phyloP scores from a whole-genome alignment of 2,113 vertebrate genomes.

The Cairina moschata region DNA sequence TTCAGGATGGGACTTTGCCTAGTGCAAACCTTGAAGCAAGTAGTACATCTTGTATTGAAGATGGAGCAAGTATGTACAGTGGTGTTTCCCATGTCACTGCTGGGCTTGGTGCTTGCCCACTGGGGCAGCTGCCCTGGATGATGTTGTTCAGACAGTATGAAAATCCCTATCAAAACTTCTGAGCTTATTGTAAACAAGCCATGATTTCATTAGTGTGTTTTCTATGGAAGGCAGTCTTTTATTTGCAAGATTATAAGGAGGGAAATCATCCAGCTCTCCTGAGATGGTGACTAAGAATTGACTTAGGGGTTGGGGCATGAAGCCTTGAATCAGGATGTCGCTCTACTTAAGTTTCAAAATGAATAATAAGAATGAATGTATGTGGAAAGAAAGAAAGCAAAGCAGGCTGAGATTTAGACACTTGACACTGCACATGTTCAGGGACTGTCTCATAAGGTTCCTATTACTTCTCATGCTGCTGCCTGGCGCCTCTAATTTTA shows the following conservation, averaged over 20 bases:
- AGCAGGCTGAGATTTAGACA: not conserved
- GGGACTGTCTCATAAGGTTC: not conserved
- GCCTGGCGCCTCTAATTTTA: not conserved
- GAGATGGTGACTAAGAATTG: not conserved
- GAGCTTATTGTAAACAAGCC: not conserved
- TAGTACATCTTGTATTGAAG: not conserved
- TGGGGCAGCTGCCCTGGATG: not conserved
- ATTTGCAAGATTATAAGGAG: not conserved
- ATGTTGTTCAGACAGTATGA: too few species aligned
- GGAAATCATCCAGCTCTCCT: not conserved
- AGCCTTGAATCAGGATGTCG: not conserved
- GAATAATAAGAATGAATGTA: not conserved
- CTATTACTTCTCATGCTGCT: not conserved
- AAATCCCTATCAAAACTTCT: not conserved
- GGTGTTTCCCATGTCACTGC: accelerated
- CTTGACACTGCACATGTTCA: accelerated
- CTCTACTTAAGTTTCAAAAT: not conserved
- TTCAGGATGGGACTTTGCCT: not conserved
- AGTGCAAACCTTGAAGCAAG: not conserved
- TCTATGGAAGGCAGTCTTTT: not conserved
- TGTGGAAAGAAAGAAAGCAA: not conserved
- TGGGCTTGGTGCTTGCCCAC: accelerated
- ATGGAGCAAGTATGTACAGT: not conserved
- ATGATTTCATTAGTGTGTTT: not conserved
- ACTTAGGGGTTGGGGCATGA: not conserved